Conservation (phyloP, 2,113 vertebrate genomes). For the Muscicapa adusta region DNA sequence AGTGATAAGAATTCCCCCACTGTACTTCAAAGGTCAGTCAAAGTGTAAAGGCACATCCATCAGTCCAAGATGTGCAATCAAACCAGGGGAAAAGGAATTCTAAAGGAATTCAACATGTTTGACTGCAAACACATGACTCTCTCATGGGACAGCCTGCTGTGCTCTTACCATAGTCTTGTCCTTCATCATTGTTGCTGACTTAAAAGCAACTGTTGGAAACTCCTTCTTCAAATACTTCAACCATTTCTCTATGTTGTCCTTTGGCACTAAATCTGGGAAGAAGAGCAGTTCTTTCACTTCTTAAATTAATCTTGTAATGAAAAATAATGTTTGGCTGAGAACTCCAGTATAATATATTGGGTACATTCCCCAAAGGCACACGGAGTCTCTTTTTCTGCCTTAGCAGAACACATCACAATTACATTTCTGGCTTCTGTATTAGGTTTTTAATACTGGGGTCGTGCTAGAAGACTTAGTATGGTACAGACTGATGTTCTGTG, state of each 20-base stretch:
- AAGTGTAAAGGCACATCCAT: neutral
- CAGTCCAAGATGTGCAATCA: neutral
- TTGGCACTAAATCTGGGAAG: constrained; percentile 87
- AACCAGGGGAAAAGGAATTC: neutral
- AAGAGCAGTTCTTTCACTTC: neutral
- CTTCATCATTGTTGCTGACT: constrained; percentile 76
- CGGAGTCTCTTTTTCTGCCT: neutral
- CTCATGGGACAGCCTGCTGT: neutral
- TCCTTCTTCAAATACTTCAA: constrained; percentile 82
- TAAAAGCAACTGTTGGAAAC: constrained; percentile 88
- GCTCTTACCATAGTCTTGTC: constrained; percentile 76
- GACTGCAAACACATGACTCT: neutral
- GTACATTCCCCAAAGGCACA: neutral
- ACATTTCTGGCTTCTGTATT: neutral
- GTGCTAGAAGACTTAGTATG: neutral
- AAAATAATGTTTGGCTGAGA: neutral
- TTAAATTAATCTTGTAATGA: neutral
- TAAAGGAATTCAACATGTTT: neutral
- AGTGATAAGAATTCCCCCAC: neutral
- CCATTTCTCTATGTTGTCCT: constrained; percentile 85
- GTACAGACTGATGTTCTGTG: neutral
- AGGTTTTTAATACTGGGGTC: neutral
- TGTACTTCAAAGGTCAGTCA: neutral
- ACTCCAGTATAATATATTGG: neutral
- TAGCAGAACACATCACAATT: neutral